Evolutionary conservation across 2,113 vertebrate species (phyloP).

Genomic region (Turdus rufiventris): DNA sequence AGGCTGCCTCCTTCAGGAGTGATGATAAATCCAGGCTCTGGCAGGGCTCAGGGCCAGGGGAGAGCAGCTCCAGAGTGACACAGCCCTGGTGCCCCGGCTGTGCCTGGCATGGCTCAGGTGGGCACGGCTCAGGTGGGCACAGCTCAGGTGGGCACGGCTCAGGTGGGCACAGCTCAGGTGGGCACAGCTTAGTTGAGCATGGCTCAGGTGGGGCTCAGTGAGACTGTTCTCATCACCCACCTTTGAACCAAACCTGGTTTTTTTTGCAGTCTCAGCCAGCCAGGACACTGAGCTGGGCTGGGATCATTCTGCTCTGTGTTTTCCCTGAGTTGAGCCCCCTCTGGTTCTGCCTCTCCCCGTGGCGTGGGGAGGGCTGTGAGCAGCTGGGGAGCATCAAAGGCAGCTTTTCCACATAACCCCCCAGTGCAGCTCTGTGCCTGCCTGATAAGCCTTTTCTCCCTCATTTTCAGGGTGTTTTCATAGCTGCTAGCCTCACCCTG

Average conservation of each 20-base stretch:
- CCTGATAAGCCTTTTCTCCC: background rate
- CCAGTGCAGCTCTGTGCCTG: background rate
- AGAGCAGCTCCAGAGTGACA: background rate
- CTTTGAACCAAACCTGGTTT: background rate
- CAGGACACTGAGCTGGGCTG: rapidly evolving
- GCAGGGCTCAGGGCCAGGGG: background rate
- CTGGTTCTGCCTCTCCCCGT: rapidly evolving
- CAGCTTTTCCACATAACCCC: background rate
- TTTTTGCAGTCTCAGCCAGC: rapidly evolving
- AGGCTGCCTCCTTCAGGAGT: background rate
- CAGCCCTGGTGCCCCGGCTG: rapidly evolving
- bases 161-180: too few relatives aligned
- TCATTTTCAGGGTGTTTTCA: background rate
- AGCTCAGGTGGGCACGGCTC: too few relatives aligned
- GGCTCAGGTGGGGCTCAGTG: background rate
- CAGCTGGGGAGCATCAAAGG: background rate
- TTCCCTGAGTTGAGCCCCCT: background rate
- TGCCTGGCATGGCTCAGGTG: too few relatives aligned
- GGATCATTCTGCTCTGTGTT: rapidly evolving
- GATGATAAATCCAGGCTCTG: background rate
- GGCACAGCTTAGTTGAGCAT: too few relatives aligned
- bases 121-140: too few relatives aligned
- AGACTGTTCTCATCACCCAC: rapidly evolving
- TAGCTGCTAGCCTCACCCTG: background rate
- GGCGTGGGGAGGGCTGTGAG: background rate